Conservation (phyloP, 2,888 invertebrate genomes). For the Pharmacophagus antenor region DNA sequence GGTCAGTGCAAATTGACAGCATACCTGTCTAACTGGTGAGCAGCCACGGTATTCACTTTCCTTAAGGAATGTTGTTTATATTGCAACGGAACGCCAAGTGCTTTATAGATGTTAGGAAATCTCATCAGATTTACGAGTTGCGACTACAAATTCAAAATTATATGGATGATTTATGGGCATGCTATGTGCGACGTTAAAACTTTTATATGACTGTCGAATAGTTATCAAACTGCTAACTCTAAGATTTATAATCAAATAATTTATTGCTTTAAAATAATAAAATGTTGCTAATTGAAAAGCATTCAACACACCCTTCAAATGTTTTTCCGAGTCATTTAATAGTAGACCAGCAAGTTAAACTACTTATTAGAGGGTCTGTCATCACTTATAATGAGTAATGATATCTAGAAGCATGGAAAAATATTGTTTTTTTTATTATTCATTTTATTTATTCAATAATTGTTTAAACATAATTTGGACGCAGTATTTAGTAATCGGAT, state of each 20-base stretch:
- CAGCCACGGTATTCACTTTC: conserved; percentile 55
- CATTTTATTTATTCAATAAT: background rate
- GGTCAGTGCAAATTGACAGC: conserved; percentile 38
- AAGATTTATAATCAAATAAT: background rate
- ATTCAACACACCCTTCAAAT: too few relatives aligned
- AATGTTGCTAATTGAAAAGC: too few relatives aligned
- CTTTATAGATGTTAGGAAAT: conserved; percentile 19
- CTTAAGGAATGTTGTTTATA: conserved; percentile 52
- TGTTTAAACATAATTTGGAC: too few relatives aligned
- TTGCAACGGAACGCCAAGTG: conserved; percentile 27
- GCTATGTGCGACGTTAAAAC: background rate
- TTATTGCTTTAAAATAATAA: too few relatives aligned
- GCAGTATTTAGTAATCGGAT: too few relatives aligned
- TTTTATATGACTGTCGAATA: background rate
- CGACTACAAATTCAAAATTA: background rate
- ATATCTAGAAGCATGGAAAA: too few relatives aligned
- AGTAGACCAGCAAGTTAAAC: too few relatives aligned
- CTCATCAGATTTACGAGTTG: background rate
- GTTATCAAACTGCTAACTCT: background rate
- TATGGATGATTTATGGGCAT: background rate
- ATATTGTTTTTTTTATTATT: background rate
- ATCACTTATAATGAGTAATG: too few relatives aligned
- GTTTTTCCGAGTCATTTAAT: too few relatives aligned
- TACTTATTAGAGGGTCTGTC: too few relatives aligned
- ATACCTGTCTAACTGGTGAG: conserved; percentile 53